Base-by-base conservation (phyloP, 2,113 vertebrate genomes). In the Lates calcarifer region DNA sequence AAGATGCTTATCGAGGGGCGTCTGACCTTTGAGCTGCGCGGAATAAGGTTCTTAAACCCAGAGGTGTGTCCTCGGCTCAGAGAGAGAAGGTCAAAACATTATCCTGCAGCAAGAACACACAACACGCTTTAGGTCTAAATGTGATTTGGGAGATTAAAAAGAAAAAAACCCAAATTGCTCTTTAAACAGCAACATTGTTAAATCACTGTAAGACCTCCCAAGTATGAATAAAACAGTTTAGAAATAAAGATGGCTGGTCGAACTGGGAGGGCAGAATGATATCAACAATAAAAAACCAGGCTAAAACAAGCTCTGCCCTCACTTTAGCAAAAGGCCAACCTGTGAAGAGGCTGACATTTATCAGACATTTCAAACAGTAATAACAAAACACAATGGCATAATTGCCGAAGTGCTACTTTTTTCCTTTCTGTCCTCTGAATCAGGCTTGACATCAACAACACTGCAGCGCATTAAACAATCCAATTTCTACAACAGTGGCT, bases 291-390 rank as follows among this genome's bases (percentile, higher is more conserved):
- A 29, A 68, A 37, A 66, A 64, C n/a, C 53, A 69, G 63, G 29
- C 22, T 63, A 60, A 79, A 88, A 84, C 81, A 74, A 86, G 80
- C 57, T 71, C 14, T 77, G 77, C 43, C 75, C 75, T 81, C 80
- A 62, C 87, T 85, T 71, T 55, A 84, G 45, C 70, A 11, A 89
- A 90, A 87, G 86, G 87, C 79, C 89, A 76, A 60, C n/a, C 77
- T 47, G 77, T 68, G 74, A 83, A 57, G 81, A 79, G 85, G 79
- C 84, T 90, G 87, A 87, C 90, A 90, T 92, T 91, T 86, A 86
- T 82, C 84, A 82, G 77, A 81, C 86, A 60, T 90, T 81, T 77
- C 26, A 62, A 87, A 83, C 72, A 17, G 55, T 90, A 88, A 89
- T 74, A 90, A 82, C 77, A 68, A 49, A 83, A 87, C 82, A 88